Evolutionary conservation across 2,888 invertebrate species (phyloP), one percentile per base, ranked within the genome.

Genomic region (Dynastes hyllus): DNA sequence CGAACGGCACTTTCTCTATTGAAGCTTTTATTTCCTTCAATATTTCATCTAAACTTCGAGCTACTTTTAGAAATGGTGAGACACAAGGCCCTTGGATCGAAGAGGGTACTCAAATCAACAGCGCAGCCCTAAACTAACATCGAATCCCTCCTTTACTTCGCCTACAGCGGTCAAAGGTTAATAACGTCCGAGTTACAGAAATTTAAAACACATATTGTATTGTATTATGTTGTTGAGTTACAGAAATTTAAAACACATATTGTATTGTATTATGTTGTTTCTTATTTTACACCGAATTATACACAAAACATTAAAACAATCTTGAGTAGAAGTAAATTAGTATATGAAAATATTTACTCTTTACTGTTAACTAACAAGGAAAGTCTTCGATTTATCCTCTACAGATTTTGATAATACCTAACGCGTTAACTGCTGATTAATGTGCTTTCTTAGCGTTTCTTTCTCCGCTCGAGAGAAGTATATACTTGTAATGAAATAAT

Each of bases 1-100:
- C 73, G 73, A 75, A 75, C 73, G 61, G 45, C 73, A 76, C 67
- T 77, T 77, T 66, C 69, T 27, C 58, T 53, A 58, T 66, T 69
- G 69, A 69, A 67, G 77, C 45, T 77, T 77, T 77, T 69, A 66
- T 69, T 77, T 77, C 67, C 77, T 45, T 67, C 77, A 77, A 77
- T 77, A 77, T 66, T 77, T 77, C 77, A 77, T 77, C 77, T 77
- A 69, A 67, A 77, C 77, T 76, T 77, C 40, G 37, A 67, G 77
- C 58, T 77, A 77, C 67, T 67, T 77, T 77, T 58, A 77, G 69
- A 77, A 77, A 55, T 67, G 67, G 40, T 45, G 69, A 29, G 77
- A 77, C 69, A 77, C 77, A 77, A 77, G 67, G 77, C 69, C 67
- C 73, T 75, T 50, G 61, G 77, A 77, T 53, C 77, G 77, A 66